Evolutionary conservation across 2,797 vertebrate genomes (phyloP), one percentile per base, ranked within the genome.

Genomic region (Spea hammondii): DNA sequence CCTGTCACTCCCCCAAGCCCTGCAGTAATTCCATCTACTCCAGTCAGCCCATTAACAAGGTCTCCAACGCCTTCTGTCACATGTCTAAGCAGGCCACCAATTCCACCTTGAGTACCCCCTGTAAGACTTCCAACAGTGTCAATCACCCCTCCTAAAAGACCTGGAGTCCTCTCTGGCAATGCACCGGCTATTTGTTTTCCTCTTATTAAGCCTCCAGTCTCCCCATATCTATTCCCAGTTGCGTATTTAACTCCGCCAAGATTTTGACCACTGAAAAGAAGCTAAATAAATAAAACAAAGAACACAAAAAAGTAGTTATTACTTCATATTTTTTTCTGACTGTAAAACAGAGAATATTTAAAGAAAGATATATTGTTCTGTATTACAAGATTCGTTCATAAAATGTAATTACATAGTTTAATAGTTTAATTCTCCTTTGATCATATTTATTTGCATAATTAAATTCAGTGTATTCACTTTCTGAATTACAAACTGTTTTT

Each of bases 231-330:
- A 11, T 53, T 53, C 10, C 51, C 51, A 53, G 51, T 53, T 53
- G 6, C 10, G 10, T 53, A 53, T 53, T 11, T 48, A 45, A 48
- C 8, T 6, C 72, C 72, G 51, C 55, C 5, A 53, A 65, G 9
- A 6, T 51, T 51, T 53, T 17, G 76, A 64, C 53, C 45, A 13
- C 50, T 49, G 54, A 47, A 46, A 7, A 54, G 1, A 14, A 8
- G 3, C 76, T 78, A 53, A 14, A 71, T 14, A 14, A 55, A 71
- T 64, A 8, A 17, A 54, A 49, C 54, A 45, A 51, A 68, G 3
- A 32, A 32, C 32, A 32, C 17, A 32, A 32, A 32, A 32, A 32
- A 32, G 32, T 32, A 32, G 32, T 32, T 32, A 32, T 32, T 10
- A 66, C 48, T 14, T 4, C 49, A 51, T 11, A 53, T 53, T 8